A percentile compares a stretch with the other conserved stretches of the same genome.
Evolutionary conservation across 2,888 invertebrate species (phyloP).

Genomic region (Pterobdella sp.): DNA sequence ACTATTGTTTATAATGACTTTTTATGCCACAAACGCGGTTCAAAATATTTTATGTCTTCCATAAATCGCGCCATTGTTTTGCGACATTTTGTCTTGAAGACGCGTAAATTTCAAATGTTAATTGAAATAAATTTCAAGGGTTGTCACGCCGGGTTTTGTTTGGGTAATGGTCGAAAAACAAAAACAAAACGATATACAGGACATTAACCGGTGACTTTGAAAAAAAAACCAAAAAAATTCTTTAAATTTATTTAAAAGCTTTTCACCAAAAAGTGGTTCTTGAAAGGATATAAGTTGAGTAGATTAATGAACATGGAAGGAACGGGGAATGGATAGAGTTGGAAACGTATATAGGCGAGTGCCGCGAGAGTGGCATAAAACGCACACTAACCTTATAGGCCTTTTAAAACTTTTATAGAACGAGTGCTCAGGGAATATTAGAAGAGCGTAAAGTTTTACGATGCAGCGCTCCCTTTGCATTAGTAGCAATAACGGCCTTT

Average conservation of each 20-base stretch:
- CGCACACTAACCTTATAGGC: slow-evolving; percentile 12
- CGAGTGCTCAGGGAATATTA: slow-evolving; percentile 14
- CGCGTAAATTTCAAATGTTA: not conserved
- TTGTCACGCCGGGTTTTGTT: too few species aligned
- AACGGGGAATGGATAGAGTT: not conserved
- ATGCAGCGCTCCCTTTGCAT: not conserved
- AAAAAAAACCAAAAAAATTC: too few species aligned
- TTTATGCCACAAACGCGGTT: not conserved
- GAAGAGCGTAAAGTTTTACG: slow-evolving; percentile 16
- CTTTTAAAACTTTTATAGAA: slow-evolving; percentile 11
- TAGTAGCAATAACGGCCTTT: slow-evolving; percentile 7
- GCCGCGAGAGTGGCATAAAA: slow-evolving; percentile 7
- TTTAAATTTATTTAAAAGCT: too few species aligned
- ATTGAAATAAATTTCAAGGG: not conserved
- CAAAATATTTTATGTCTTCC: not conserved
- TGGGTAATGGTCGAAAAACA: too few species aligned
- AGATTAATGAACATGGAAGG: not conserved
- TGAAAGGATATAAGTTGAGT: not conserved
- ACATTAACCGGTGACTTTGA: too few species aligned
- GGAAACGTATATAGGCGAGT: not conserved
- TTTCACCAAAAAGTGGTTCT: not conserved
- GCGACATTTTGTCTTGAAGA: not conserved
- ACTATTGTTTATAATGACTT: not conserved
- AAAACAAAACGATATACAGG: too few species aligned
- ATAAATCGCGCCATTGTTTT: not conserved